These are phyloP conservation scores for Schizothorax lantsangensis DNA, from an alignment of 2,797 vertebrate species.

Conservation along the genomic window DNA sequence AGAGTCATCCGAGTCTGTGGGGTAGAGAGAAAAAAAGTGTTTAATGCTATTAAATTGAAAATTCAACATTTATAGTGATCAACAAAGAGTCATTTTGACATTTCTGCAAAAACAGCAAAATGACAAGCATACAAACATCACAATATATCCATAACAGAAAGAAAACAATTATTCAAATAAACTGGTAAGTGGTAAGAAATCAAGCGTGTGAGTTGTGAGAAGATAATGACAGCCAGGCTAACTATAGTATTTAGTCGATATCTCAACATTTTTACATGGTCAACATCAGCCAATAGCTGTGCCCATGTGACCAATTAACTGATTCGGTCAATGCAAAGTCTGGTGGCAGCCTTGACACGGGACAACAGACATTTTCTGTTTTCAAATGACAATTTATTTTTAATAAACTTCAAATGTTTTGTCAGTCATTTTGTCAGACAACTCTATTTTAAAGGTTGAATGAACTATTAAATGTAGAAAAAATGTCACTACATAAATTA, in stretches of 20 bases:
- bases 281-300: background rate
- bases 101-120: background rate
- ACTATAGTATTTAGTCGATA: background rate
- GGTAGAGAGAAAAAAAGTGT: background rate
- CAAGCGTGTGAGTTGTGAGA: background rate
- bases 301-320: no score
- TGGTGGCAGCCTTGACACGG: background rate
- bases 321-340: background rate
- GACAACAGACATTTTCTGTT: no score
- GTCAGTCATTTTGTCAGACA: background rate
- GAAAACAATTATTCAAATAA: background rate
- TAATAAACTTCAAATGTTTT: background rate
- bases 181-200: background rate
- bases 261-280: background rate
- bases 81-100: background rate
- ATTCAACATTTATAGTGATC: background rate
- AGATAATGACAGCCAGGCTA: background rate
- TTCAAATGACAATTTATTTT: background rate
- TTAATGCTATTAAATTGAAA: background rate
- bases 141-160: background rate
- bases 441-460: background rate
- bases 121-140: background rate
- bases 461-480: background rate
- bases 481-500: no score
- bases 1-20: constrained; percentile 32